Percentiles rank a stretch among this genome's conserved stretches.
These are phyloP conservation scores for Cladorhizidae sp. DNA, from an alignment of 37 sponge, comb jelly and placozoan species.

Conservation along the genomic window DNA sequence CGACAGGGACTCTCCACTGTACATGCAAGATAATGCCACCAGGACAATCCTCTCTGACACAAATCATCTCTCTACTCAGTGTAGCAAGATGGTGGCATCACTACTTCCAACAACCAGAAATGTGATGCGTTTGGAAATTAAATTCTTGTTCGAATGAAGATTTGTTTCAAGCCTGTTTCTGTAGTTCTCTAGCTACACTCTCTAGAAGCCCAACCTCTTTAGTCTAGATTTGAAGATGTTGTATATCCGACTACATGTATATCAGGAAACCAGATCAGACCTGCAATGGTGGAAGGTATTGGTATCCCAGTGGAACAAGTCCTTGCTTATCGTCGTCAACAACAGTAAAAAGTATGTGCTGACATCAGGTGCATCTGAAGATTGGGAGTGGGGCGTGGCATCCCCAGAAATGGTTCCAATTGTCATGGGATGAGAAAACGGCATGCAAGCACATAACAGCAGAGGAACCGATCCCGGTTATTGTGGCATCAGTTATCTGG, in stretches of 20 bases:
- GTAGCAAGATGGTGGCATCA: not conserved
- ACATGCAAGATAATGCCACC: constrained; percentile 34
- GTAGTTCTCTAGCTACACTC: too few relatives aligned
- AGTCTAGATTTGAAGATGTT: too few relatives aligned
- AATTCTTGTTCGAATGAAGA: too few relatives aligned
- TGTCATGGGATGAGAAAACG: not conserved
- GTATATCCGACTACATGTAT: too few relatives aligned
- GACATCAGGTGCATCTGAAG: constrained; percentile 27
- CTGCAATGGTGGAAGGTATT: constrained; percentile 44
- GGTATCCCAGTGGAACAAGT: constrained; percentile 40
- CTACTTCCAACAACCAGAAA: constrained; percentile 26
- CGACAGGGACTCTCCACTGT: constrained; percentile 13
- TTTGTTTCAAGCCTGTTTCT: too few relatives aligned
- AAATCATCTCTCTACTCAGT: not conserved
- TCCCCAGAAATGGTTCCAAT: not conserved
- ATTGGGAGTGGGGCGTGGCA: constrained; percentile 37
- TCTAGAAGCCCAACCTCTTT: too few relatives aligned
- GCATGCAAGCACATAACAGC: not conserved
- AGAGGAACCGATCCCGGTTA: constrained; percentile 6
- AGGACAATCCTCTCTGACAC: constrained; percentile 7
- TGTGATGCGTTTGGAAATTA: too few relatives aligned
- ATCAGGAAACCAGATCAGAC: constrained; percentile 39
- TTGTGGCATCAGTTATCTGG: constrained; percentile 8
- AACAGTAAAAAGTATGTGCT: not conserved
- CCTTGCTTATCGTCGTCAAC: not conserved